Evolutionary conservation across 2,888 invertebrate genomes (phyloP), one percentile per base, ranked within the genome.

Genomic region (Sarcophaga rosellei): DNA sequence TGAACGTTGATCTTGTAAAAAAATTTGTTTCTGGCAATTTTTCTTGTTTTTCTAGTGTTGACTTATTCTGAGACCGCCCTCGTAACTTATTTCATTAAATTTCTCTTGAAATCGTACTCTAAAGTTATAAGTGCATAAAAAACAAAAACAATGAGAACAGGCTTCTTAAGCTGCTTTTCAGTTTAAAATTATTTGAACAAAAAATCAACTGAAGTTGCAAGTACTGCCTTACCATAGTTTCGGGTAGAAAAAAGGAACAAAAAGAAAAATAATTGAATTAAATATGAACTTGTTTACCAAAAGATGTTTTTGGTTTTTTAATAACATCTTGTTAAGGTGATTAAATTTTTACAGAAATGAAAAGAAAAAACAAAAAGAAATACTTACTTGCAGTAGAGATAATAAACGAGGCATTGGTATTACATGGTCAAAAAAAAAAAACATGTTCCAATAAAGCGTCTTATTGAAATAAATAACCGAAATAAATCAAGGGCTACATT

Each of bases 401-500:
- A 6, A 6, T 35, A 35, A 35, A 35, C 0, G 35, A 35, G 35
- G 35, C 35, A 35, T 35, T 35, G 23, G 3, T 23, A 23, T 23
- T 23, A 47, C 21, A 8, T 2, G 3, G 10, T 21, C 21, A 20
- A 5, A 15, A 47, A 47, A 47, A 45, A 44, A 44, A 20, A 44
- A 20, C 20, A 45, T 72, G 17, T 35, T 44, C 4, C 59, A 62
- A 68, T 68, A 62, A 74, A 74, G 25, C 21, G 20, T 53, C 35
- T 81, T 61, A 66, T 61, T 66, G 68, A 57, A 74, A 68, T 65
- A 66, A 65, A 65, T 45, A 73, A 47, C 68, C 61, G 47, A 25
- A 68, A 21, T 61, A 57, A 74, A 47, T 61, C 61, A 23, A 47
- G 47, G 47, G 25, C 53, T 8, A 23, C 21, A 5, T 57, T 47